Base-by-base conservation (phyloP, 2,797 vertebrate species). In the Pseudomugil gertrudae region DNA sequence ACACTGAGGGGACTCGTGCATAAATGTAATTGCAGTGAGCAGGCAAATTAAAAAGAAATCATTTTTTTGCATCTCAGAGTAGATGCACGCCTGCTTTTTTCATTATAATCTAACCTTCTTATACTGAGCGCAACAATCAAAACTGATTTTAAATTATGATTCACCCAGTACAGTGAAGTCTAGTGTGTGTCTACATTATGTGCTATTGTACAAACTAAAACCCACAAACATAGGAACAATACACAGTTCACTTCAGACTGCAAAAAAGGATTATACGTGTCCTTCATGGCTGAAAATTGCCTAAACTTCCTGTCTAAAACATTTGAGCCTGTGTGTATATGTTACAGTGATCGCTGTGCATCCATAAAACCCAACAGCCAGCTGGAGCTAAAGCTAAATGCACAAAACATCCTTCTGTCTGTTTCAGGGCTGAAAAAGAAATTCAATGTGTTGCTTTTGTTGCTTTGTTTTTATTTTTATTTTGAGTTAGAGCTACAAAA, bases 261-360 rank as follows among this genome's bases (percentile, higher is more conserved):
- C 73, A 84, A 74, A 81, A 63, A 76, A 78, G 79, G 64, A 67
- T 80, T 51, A 70, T 52, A 33, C 45, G 43, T 63, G 66, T 79
- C 74, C 69, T 83, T 63, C 23, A 51, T 58, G 67, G 70, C 40
- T 77, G 69, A 71, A 74, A 65, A 70, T 71, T 67, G 60, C 29
- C 77, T 79, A 36, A 67, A 82, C 84, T 77, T 85, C 80, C 84
- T 81, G 74, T 74, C 23, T 47, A 73, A 78, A 71, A 89, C n/a
- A n/a, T n/a, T 87, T 79, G 77, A 57, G 68, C 35, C 38, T 63
- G 32, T 32, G 56, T 57, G 2, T 62, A 33, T 35, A 26, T 56
- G 52, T 14, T 43, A 75, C 70, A 74, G 35, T 36, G 48, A 35
- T 66, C 76, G 67, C 69, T 84, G 63, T 74, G 55, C 64, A 60